A percentile compares a stretch with the other conserved stretches of the same genome.
Evolutionary conservation across 2,888 invertebrate species (phyloP).

Genomic region (Atethmia centrago): DNA sequence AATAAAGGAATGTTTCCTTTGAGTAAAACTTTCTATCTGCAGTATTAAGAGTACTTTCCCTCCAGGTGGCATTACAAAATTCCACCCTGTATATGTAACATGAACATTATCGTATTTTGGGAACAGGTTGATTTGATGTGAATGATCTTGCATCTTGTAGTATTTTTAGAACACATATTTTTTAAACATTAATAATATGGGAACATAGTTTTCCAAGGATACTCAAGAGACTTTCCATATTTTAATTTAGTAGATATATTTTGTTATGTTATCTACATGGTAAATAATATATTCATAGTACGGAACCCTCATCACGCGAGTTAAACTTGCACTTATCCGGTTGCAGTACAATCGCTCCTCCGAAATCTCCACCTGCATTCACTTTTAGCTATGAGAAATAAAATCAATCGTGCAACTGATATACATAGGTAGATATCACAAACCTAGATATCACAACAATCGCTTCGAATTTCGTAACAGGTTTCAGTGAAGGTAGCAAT

Average conservation of each 20-base stretch:
- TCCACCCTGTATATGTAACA: too few species aligned
- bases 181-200: neutral
- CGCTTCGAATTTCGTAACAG: slow-evolving; percentile 30
- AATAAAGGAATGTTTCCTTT: too few species aligned
- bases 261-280: too few species aligned
- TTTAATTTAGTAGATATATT: neutral
- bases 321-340: neutral
- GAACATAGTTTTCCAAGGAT: too few species aligned
- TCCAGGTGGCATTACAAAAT: too few species aligned
- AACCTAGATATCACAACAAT: slow-evolving; percentile 25
- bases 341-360: neutral
- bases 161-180: neutral
- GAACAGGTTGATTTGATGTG: neutral
- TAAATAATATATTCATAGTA: too few species aligned
- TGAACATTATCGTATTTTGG: neutral
- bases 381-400: neutral
- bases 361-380: neutral
- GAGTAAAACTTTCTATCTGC: too few species aligned
- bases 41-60: too few species aligned
- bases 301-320: too few species aligned
- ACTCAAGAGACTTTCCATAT: neutral
- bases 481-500: slow-evolving; percentile 49
- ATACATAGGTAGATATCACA: too few species aligned
- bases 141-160: neutral
- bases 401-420: neutral